Conservation (phyloP, 2,888 invertebrate species). For the Folsomia manolachei region DNA sequence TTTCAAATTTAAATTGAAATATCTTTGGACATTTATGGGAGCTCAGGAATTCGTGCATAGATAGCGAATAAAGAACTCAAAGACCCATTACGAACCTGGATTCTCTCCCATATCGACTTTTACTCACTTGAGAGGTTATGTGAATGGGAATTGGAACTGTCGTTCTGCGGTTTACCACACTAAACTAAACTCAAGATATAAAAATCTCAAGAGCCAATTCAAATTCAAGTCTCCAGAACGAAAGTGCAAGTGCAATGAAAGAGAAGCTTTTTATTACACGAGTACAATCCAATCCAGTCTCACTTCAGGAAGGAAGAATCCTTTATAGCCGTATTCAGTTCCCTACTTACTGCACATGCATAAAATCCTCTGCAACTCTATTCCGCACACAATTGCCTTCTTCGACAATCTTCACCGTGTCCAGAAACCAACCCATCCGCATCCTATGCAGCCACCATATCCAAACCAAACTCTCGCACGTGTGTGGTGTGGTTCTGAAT, state of each 20-base stretch:
- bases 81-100: no score
- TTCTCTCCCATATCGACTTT: no score
- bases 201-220: not conserved
- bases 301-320: no score
- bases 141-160: no score
- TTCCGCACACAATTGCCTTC: not conserved
- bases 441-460: not conserved
- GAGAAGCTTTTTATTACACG: not conserved
- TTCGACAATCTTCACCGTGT: not conserved
- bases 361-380: not conserved
- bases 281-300: not conserved
- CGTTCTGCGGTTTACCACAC: not conserved
- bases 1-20: not conserved
- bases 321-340: no score
- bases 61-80: not conserved
- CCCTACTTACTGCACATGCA: no score
- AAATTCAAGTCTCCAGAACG: not conserved
- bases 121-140: no score
- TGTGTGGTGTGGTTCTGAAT: not conserved
- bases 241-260: not conserved
- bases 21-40: no score
- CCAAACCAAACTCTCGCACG: not conserved
- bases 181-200: not conserved
- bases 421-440: no score
- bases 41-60: constrained; percentile 6